Evolutionary conservation across 2,888 invertebrate genomes (phyloP), one percentile per base, ranked within the genome.

Genomic region (Harpagoxenus sublaevis): DNA sequence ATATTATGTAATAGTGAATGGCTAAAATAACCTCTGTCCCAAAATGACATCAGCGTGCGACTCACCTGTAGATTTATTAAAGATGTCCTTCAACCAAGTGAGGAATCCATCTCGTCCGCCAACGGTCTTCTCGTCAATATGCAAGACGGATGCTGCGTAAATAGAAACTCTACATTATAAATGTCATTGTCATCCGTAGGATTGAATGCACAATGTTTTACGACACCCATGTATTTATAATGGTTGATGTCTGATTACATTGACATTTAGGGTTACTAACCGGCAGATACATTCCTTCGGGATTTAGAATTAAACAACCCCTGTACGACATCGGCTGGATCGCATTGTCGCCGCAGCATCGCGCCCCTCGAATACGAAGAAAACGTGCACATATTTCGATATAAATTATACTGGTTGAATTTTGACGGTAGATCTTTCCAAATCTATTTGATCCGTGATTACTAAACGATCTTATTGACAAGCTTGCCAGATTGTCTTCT

Each of bases 71-170:
- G 84, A 12, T 65, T 77, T 86, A 55, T 57, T 73, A 28, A 93
- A 92, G 3, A 93, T 88, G 31, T 90, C 90, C 57, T 85, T 93
- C 42, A 93, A 31, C 84, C 87, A 92, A 6, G 90, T 88, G 35
- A 93, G 68, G 15, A 93, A 83, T 62, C 92, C 66, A 83, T 68
- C 55, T 90, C 88, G n/a, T 55, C 42, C 1, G 74, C 79, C 55
- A 18, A 35, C 28, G 9, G 12, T 71, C 39, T 48, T 71, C 74
- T 77, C n/a, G 51, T 55, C 5, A 84, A 35, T 23, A 18, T 60
- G 48, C 51, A 73, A 48, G 12, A 62, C 18, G 28, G 39, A 70
- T 23, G 89, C 89, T 89, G 60, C n/a, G 39, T 6, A 57, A 53
- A 84, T 12, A 39, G 28, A 42, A 42, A 77, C n/a, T 42, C 42